Evolutionary conservation across 2,797 vertebrate species (phyloP).

Genomic region (Erpetoichthys calabaricus): DNA sequence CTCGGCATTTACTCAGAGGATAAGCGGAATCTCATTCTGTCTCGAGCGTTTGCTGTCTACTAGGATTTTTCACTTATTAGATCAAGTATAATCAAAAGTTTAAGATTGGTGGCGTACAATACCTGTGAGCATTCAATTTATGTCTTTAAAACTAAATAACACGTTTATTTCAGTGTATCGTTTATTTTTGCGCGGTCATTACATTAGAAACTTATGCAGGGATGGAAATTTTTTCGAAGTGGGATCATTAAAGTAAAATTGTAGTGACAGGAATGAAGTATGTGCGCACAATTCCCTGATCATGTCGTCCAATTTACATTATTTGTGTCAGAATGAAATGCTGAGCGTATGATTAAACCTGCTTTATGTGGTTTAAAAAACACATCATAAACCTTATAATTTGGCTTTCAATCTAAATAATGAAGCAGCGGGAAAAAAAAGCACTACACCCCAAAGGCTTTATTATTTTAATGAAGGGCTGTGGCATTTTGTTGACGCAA

Average conservation of each 20-base stretch:
- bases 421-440: neutral
- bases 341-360: neutral
- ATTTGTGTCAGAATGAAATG: constrained; percentile 4
- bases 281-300: neutral
- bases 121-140: neutral
- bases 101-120: neutral
- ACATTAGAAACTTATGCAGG: too few relatives aligned
- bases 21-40: too few relatives aligned
- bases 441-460: constrained; percentile 2
- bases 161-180: neutral
- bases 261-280: neutral
- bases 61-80: too few relatives aligned
- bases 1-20: too few relatives aligned
- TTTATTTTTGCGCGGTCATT: neutral
- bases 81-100: too few relatives aligned
- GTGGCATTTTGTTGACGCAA: neutral
- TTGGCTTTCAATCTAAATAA: constrained; percentile 5
- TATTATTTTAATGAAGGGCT: neutral
- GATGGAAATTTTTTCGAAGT: too few relatives aligned
- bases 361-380: neutral
- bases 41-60: too few relatives aligned
- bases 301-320: neutral
- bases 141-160: constrained; percentile 2
- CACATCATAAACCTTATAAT: neutral
- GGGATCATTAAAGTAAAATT: constrained; percentile 2